A percentile compares a stretch with the other conserved stretches of the same genome.
Conservation (phyloP, 2,113 vertebrate species). For the Piprites chloris region DNA sequence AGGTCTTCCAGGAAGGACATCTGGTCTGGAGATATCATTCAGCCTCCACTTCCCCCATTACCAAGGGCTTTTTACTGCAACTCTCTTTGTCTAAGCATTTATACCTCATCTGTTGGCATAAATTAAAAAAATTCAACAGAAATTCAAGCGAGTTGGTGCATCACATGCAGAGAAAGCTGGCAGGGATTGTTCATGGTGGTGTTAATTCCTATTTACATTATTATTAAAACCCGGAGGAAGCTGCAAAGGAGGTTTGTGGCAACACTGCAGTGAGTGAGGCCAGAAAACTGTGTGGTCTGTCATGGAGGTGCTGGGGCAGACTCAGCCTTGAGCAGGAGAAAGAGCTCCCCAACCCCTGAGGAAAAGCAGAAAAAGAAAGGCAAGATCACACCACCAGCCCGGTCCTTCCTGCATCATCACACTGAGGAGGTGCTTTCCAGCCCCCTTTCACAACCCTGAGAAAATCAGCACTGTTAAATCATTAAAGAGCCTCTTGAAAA, state of each 20-base stretch:
- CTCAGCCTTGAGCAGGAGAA: not conserved
- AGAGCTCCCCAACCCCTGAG: not conserved
- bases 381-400: not conserved
- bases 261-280: not conserved
- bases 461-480: slow-evolving; percentile 19
- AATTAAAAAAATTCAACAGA: not conserved
- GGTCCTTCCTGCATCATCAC: not conserved
- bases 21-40: not conserved
- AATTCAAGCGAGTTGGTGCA: not conserved
- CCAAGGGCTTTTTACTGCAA: not conserved
- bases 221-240: not conserved
- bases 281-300: not conserved
- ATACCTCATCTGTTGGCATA: not conserved
- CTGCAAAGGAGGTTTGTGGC: not conserved
- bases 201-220: not conserved
- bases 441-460: not conserved
- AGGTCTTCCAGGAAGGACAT: not conserved
- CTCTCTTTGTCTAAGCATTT: not conserved
- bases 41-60: not conserved
- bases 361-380: not conserved
- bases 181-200: not conserved
- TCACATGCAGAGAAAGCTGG: not conserved
- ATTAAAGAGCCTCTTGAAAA: slow-evolving; percentile 39
- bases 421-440: not conserved
- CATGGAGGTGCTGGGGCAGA: not conserved